These are phyloP conservation scores for Tringa solitaria DNA, from an alignment of 2,113 vertebrate genomes.

Conservation along the genomic window DNA sequence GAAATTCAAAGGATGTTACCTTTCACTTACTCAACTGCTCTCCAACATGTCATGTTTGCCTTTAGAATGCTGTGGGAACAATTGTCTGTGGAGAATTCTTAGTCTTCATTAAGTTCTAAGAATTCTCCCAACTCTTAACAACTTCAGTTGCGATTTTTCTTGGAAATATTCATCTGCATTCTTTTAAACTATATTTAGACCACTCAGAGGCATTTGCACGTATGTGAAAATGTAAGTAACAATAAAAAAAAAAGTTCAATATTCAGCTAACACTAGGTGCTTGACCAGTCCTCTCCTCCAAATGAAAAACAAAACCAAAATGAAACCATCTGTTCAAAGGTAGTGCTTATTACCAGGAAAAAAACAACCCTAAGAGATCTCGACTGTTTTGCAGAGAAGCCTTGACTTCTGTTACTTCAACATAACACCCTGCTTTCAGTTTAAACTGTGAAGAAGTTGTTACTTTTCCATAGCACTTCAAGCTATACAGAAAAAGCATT, in stretches of 20 bases:
- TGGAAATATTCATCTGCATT: not conserved
- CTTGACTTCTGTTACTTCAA: not conserved
- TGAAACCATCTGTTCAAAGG: not conserved
- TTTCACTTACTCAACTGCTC: not conserved
- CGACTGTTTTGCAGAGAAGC: not conserved
- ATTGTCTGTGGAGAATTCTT: not conserved
- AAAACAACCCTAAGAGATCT: not conserved
- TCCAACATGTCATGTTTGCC: fast-evolving
- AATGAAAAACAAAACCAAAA: not conserved
- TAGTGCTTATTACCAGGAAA: not conserved
- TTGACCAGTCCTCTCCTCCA: not conserved
- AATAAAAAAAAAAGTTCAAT: not conserved
- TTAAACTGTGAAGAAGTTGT: not conserved
- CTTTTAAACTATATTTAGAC: not conserved
- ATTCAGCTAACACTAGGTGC: not conserved
- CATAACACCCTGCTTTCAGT: not conserved
- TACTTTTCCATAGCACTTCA: not conserved
- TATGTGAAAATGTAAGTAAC: not conserved
- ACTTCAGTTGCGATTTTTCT: not conserved
- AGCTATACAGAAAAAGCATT: not conserved
- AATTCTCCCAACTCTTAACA: not conserved
- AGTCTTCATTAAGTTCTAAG: not conserved
- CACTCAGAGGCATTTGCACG: not conserved
- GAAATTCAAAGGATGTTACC: not conserved
- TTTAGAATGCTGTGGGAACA: not conserved